Conservation (phyloP, 2,888 invertebrate genomes). For the Cremastinae sp. region DNA sequence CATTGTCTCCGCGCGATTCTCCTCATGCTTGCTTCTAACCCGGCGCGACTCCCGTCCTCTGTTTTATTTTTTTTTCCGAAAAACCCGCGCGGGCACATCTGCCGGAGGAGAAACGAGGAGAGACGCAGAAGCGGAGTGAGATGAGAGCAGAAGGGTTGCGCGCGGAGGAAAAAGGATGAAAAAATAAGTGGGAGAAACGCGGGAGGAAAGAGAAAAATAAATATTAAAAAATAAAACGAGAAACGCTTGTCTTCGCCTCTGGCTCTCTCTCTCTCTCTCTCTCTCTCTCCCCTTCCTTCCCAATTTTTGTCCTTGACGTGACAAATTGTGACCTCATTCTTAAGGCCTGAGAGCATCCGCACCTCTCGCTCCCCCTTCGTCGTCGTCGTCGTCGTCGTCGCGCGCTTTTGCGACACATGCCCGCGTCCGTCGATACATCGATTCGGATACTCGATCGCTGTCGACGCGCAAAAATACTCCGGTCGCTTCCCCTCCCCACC, state of each 20-base stretch:
- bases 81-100: slow-evolving; percentile 10
- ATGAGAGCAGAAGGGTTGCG: no score
- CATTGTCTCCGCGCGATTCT: slow-evolving; percentile 51
- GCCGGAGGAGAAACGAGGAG: no score
- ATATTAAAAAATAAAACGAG: slow-evolving; percentile 37
- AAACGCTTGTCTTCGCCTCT: slow-evolving; percentile 54
- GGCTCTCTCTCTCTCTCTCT: no score
- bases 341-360: slow-evolving; percentile 63
- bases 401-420: neutral
- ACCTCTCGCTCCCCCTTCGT: slow-evolving; percentile 48
- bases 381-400: slow-evolving; percentile 9
- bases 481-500: no score
- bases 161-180: no score
- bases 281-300: slow-evolving; percentile 55
- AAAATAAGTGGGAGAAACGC: slow-evolving; percentile 1
- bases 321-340: slow-evolving; percentile 78
- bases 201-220: slow-evolving; percentile 8
- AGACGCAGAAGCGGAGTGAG: no score
- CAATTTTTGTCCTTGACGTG: slow-evolving; percentile 68
- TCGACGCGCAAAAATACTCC: slow-evolving; percentile 54
- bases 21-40: slow-evolving; percentile 14
- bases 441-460: slow-evolving; percentile 27
- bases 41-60: neutral
- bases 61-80: slow-evolving; percentile 34
- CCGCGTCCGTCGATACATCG: slow-evolving; percentile 4